Evolutionary conservation across 2,113 vertebrate species (phyloP).

Genomic region (Erpornis zantholeuca): DNA sequence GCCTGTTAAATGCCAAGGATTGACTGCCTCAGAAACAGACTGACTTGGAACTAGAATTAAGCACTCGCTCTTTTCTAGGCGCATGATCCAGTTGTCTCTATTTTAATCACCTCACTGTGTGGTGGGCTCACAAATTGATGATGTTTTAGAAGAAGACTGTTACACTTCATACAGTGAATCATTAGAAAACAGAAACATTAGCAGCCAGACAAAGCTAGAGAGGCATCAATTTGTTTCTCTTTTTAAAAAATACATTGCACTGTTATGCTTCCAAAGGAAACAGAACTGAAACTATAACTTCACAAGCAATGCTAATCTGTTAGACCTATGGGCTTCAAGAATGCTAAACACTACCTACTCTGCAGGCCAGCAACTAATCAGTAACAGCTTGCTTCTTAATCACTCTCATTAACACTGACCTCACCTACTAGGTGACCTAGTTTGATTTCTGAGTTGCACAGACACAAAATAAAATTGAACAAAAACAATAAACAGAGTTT

Average conservation of each 20-base stretch:
- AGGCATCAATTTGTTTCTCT: background rate
- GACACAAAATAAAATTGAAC: background rate
- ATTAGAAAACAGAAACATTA: background rate
- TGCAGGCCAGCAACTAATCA: background rate
- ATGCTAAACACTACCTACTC: background rate
- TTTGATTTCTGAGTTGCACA: background rate
- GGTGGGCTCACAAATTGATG: background rate
- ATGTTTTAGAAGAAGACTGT: background rate
- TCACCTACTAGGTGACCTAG: background rate
- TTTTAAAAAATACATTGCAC: background rate
- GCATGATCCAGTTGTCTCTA: background rate
- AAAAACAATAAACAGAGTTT: background rate
- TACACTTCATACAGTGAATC: background rate
- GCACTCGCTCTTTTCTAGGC: background rate
- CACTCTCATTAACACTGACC: background rate
- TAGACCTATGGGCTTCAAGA: background rate
- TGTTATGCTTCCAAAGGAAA: background rate
- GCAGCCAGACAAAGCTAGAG: background rate
- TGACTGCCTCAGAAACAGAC: slow-evolving; percentile 51
- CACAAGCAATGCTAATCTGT: background rate
- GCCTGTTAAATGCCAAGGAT: slow-evolving; percentile 36
- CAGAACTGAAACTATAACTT: background rate
- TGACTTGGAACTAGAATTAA: slow-evolving; percentile 37
- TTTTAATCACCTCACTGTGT: background rate
- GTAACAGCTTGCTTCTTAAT: background rate